Evolutionary conservation across 2,888 invertebrate species (phyloP).

Genomic region (Agriopis aurantiaria): DNA sequence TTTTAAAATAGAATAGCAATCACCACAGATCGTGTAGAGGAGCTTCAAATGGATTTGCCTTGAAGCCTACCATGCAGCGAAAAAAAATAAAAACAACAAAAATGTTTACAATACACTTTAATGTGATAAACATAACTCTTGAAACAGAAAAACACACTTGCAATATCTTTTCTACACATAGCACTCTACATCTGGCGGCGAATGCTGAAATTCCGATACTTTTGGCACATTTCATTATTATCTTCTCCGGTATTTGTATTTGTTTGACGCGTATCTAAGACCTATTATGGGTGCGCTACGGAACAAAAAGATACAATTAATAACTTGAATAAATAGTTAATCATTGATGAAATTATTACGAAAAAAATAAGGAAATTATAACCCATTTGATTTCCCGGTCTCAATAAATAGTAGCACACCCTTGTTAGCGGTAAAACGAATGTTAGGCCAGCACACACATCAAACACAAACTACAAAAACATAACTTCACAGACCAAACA

Average conservation of each 20-base stretch:
- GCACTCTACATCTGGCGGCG: conserved; percentile 70
- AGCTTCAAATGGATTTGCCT: conserved; percentile 18
- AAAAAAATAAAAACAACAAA: conserved; percentile 73
- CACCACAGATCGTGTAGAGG: conserved; percentile 7
- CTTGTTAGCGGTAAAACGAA: conserved; percentile 57
- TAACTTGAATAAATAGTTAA: conserved; percentile 30
- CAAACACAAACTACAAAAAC: conserved; percentile 37
- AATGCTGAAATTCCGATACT: conserved; percentile 53
- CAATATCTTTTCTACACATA: conserved; percentile 63
- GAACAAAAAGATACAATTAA: conserved; percentile 63
- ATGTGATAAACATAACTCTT: conserved; percentile 71
- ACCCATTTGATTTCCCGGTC: conserved; percentile 24
- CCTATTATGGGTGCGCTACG: conserved; percentile 84
- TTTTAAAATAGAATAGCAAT: no score
- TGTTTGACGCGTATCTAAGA: conserved; percentile 75
- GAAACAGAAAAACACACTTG: conserved; percentile 71
- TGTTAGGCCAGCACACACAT: conserved; percentile 41
- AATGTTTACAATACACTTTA: conserved; percentile 77
- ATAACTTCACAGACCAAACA: conserved; percentile 43
- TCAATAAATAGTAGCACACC: conserved; percentile 67
- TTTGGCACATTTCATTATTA: conserved; percentile 43
- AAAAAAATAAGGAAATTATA: conserved; percentile 1
- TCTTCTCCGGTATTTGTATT: conserved; percentile 82
- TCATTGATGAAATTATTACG: conserved; percentile 41
- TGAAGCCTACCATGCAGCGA: conserved; percentile 74